Evolutionary conservation across 2,888 invertebrate species (phyloP).

Genomic region (Deilephila porcellus): DNA sequence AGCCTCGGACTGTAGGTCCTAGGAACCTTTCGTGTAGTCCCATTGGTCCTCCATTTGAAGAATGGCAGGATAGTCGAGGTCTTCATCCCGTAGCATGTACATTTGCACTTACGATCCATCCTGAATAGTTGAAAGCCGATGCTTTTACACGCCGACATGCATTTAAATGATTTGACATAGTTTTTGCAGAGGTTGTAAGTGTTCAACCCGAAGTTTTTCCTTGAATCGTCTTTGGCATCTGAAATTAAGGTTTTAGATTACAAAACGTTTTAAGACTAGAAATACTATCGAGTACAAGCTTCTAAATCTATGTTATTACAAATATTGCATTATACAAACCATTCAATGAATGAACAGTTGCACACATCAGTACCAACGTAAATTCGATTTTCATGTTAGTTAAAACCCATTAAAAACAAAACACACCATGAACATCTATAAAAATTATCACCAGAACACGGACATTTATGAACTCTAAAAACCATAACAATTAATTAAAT

Average conservation of each 20-base stretch:
- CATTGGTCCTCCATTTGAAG: slow-evolving; percentile 68
- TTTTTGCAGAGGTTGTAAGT: slow-evolving; percentile 55
- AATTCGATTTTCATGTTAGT: slow-evolving; percentile 43
- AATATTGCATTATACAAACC: slow-evolving; percentile 38
- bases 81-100: slow-evolving; percentile 67
- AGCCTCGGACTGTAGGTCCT: slow-evolving; percentile 59
- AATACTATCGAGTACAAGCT: neutral
- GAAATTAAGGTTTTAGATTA: slow-evolving; percentile 13
- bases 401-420: slow-evolving; percentile 31
- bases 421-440: slow-evolving; percentile 17
- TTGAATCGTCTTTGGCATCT: slow-evolving; percentile 48
- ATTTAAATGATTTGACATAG: slow-evolving; percentile 64
- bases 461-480: slow-evolving; percentile 22
- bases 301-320: neutral
- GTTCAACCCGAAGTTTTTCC: slow-evolving; percentile 70
- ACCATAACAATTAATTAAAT: slow-evolving; percentile 30
- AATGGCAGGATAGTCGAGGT: slow-evolving; percentile 62
- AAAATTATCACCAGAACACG: slow-evolving; percentile 8
- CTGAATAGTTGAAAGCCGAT: slow-evolving; percentile 65
- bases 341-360: slow-evolving; percentile 39
- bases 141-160: slow-evolving; percentile 70
- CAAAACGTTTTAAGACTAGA: neutral
- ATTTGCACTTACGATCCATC: slow-evolving; percentile 59
- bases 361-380: slow-evolving; percentile 40
- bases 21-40: slow-evolving; percentile 56